Evolutionary conservation across 2,797 vertebrate genomes (phyloP).

Genomic region (Luscinia luscinia): DNA sequence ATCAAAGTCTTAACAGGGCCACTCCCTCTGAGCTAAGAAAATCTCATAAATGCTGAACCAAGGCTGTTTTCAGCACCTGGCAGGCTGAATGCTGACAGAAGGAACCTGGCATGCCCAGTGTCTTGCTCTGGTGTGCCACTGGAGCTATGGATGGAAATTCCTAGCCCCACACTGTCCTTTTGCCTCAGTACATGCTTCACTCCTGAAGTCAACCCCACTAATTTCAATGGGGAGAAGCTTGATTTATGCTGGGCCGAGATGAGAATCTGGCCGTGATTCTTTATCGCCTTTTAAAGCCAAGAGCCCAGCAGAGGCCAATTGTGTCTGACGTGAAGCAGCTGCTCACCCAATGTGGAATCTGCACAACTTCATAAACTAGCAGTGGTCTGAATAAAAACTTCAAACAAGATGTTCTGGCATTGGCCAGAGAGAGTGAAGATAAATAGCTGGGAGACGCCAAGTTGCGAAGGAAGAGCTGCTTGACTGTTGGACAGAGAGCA

Average conservation of each 20-base stretch:
- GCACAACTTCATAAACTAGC: conserved; percentile 61
- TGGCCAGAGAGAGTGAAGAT: conserved; percentile 64
- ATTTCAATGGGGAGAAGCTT: background rate
- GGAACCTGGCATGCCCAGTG: fast-evolving
- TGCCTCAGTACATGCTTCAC: background rate
- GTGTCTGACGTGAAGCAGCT: conserved; percentile 50
- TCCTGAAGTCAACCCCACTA: background rate
- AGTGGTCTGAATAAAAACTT: conserved; percentile 73
- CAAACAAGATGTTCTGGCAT: conserved; percentile 48
- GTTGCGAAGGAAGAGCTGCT: conserved; percentile 41
- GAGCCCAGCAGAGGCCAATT: conserved; percentile 48
- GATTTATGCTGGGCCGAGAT: background rate
- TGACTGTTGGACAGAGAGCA: conserved; percentile 54
- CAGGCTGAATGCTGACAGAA: background rate
- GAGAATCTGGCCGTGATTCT: background rate
- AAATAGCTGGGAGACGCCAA: conserved; percentile 49
- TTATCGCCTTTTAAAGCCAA: conserved; percentile 64
- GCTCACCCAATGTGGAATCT: conserved; percentile 50
- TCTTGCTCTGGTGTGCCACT: background rate
- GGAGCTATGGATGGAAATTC: background rate
- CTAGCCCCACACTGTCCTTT: background rate
- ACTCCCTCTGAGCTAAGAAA: background rate
- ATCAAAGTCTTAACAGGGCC: background rate
- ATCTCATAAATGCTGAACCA: background rate
- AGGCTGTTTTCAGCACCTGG: background rate